Evolutionary conservation across 2,797 vertebrate genomes (phyloP).

Genomic region (Neoniphon sammara): DNA sequence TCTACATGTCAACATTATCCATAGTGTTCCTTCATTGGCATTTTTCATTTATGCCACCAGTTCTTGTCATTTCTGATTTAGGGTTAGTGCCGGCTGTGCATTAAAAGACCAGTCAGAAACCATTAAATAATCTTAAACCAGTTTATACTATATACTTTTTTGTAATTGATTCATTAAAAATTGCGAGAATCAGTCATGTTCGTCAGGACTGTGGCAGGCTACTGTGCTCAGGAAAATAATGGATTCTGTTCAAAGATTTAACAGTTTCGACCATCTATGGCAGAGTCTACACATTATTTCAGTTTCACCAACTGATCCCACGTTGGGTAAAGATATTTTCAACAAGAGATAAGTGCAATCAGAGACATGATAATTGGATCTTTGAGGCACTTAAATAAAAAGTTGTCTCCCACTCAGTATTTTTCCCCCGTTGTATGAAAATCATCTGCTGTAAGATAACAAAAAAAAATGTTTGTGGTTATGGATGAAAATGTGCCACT

Average conservation of each 20-base stretch:
- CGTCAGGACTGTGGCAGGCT: constrained; percentile 25
- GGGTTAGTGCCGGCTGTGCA: constrained; percentile 1
- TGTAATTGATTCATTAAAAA: constrained; percentile 14
- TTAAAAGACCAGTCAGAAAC: constrained; percentile 19
- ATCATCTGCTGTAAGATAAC: constrained; percentile 39
- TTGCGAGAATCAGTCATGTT: constrained; percentile 1
- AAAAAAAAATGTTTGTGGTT: constrained; percentile 50
- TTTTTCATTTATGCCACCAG: background rate
- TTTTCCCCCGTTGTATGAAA: constrained; percentile 38
- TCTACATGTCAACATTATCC: constrained; percentile 7
- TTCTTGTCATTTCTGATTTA: background rate
- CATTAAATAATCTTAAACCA: background rate
- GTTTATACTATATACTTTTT: constrained; percentile 6
- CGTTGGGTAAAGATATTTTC: constrained; percentile 35
- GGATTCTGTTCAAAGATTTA: background rate
- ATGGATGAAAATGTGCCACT: constrained; percentile 83
- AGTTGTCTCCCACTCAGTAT: constrained; percentile 72
- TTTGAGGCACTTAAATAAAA: constrained; percentile 88
- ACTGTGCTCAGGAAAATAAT: constrained; percentile 17
- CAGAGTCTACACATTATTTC: constrained; percentile 12
- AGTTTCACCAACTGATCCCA: constrained; percentile 13
- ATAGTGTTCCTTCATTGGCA: background rate
- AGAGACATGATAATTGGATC: constrained; percentile 70
- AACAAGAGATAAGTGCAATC: constrained; percentile 69
- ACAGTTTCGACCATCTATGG: constrained; percentile 23